Conservation (phyloP, 2,113 vertebrate species). For the Artemisiospiza belli region DNA sequence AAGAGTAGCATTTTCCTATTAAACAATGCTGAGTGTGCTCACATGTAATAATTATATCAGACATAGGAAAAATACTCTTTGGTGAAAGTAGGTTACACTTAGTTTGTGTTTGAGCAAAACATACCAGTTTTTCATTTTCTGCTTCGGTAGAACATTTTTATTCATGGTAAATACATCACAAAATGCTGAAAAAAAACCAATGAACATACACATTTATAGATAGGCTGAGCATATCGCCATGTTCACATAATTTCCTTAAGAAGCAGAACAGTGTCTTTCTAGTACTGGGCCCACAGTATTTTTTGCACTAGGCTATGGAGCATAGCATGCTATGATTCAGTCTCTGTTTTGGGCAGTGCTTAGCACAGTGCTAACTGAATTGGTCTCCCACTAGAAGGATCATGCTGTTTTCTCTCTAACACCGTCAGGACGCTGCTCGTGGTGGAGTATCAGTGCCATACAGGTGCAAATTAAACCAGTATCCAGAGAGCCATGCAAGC, state of each 20-base stretch:
- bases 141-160: background rate
- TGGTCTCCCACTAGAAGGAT: background rate
- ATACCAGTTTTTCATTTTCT: background rate
- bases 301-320: background rate
- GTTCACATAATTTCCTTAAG: background rate
- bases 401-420: background rate
- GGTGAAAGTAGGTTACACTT: background rate
- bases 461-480: background rate
- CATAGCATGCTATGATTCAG: background rate
- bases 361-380: background rate
- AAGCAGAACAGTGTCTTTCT: background rate
- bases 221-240: background rate
- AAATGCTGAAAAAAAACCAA: background rate
- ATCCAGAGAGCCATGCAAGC: background rate
- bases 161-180: background rate
- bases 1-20: slow-evolving; percentile 13
- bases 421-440: rapidly evolving
- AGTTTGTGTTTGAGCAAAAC: background rate
- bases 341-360: background rate
- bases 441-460: background rate
- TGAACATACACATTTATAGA: background rate
- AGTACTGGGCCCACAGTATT: background rate
- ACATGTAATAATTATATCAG: background rate
- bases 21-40: background rate
- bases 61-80: background rate